Evolutionary conservation across 2,113 vertebrate genomes (phyloP).

Genomic region (Rhinolophus ferrumequinum): DNA sequence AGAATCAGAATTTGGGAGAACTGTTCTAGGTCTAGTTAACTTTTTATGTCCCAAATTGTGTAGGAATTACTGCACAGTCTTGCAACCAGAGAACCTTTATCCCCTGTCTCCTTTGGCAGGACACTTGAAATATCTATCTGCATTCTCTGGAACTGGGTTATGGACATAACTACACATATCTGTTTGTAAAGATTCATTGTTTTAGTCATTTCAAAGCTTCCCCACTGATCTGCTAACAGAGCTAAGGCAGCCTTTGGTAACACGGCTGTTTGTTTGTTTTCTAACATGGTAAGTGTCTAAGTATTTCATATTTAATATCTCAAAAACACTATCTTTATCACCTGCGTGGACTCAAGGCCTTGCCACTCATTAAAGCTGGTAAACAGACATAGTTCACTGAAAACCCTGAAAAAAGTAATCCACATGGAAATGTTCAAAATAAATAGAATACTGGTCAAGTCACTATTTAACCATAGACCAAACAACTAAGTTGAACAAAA

Average conservation of each 20-base stretch:
- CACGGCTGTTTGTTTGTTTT: not conserved
- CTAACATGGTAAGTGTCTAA: slow-evolving; percentile 5
- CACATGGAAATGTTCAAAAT: not conserved
- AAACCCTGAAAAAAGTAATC: not conserved
- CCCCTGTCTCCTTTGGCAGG: not conserved
- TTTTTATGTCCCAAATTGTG: not conserved
- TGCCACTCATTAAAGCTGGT: not conserved
- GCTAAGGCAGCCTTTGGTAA: not conserved
- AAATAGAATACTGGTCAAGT: not conserved
- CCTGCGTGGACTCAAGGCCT: not conserved
- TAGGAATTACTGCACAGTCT: not conserved
- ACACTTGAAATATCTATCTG: not conserved
- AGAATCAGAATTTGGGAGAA: not conserved
- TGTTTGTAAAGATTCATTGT: not conserved
- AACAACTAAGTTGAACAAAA: slow-evolving; percentile 26
- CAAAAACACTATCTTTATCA: not conserved
- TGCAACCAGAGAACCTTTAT: not conserved
- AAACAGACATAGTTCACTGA: not conserved
- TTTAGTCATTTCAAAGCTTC: not conserved
- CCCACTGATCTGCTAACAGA: not conserved
- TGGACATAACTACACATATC: not conserved
- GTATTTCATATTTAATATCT: not conserved
- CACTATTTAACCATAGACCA: not conserved
- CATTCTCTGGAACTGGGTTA: not conserved
- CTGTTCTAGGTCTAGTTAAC: not conserved